phyloP scores from a whole-genome alignment of 2,888 invertebrate genomes.

The Andrena fulva region DNA sequence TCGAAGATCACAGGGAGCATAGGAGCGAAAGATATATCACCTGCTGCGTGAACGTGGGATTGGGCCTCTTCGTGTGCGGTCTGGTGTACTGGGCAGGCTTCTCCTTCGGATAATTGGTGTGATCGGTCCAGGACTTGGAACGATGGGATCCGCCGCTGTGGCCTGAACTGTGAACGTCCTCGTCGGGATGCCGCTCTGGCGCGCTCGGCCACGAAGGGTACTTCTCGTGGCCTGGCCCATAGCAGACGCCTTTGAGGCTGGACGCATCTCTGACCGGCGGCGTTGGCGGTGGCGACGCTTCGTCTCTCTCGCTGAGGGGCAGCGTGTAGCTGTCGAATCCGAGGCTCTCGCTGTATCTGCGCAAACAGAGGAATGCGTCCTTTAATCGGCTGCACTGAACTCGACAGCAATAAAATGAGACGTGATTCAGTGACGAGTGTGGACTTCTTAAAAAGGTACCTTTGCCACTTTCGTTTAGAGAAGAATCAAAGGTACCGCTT shows the following conservation, averaged over 20 bases:
- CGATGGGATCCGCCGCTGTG: conserved; percentile 87
- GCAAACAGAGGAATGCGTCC: conserved; percentile 17
- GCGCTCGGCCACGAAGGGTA: conserved; percentile 91
- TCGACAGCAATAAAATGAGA: not conserved
- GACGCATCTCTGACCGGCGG: conserved; percentile 89
- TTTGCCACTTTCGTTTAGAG: too few relatives aligned
- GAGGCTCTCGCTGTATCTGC: conserved; percentile 83
- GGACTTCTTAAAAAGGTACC: too few relatives aligned
- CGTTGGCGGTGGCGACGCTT: conserved; percentile 86
- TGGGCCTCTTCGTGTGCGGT: conserved; percentile 88
- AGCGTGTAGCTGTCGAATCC: conserved; percentile 84
- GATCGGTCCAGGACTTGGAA: conserved; percentile 90
- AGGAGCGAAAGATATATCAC: conserved; percentile 77
- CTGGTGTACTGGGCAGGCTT: conserved; percentile 88
- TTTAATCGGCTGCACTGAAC: not conserved
- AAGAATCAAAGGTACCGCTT: too few relatives aligned
- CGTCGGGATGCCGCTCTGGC: conserved; percentile 86
- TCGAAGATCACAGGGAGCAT: not conserved
- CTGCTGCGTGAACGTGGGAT: conserved; percentile 87
- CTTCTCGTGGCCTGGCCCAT: conserved; percentile 90
- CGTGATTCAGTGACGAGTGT: too few relatives aligned
- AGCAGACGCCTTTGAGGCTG: conserved; percentile 88
- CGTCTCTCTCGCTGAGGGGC: conserved; percentile 84
- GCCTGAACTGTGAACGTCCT: conserved; percentile 78
- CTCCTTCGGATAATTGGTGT: conserved; percentile 90